Percentiles rank a stretch among this genome's conserved stretches.
These are phyloP conservation scores for Drosophila demipolita DNA, from an alignment of 2,888 invertebrate genomes.

Conservation along the genomic window DNA sequence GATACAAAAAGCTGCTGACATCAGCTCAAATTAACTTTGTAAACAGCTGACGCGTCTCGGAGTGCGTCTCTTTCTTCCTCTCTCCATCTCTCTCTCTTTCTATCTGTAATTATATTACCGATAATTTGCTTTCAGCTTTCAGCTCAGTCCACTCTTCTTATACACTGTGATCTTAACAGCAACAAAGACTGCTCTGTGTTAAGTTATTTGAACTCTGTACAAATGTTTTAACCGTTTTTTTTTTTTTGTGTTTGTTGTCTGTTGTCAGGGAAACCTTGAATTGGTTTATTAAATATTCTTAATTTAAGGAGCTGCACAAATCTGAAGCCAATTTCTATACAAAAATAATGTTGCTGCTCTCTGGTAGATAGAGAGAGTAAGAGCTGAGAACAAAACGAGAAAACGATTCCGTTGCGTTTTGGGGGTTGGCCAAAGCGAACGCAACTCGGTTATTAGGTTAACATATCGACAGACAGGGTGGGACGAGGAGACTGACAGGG, in stretches of 20 bases:
- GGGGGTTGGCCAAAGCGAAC: constrained; percentile 13
- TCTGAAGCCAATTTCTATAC: neutral
- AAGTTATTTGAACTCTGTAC: constrained; percentile 50
- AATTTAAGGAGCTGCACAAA: constrained; percentile 9
- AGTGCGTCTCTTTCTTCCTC: neutral
- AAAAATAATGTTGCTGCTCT: neutral
- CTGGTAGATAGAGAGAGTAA: neutral
- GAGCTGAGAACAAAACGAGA: constrained; percentile 10
- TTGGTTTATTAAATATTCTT: constrained; percentile 27
- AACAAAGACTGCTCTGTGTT: neutral
- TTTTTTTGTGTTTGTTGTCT: neutral
- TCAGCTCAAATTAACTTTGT: constrained; percentile 14
- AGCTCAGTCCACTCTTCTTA: constrained; percentile 2
- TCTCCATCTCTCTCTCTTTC: neutral
- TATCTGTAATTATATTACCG: constrained; percentile 9
- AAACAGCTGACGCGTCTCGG: constrained; percentile 25
- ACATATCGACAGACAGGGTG: neutral
- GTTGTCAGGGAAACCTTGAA: constrained; percentile 38
- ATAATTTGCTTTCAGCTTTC: constrained; percentile 7
- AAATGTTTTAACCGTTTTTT: constrained; percentile 41
- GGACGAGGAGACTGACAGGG: neutral
- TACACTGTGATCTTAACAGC: neutral
- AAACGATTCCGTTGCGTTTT: neutral
- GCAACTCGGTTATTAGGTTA: constrained; percentile 21
- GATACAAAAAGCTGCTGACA: constrained; percentile 11